Evolutionary conservation across 2,797 vertebrate species (phyloP).

Genomic region (Acipenser ruthenus): DNA sequence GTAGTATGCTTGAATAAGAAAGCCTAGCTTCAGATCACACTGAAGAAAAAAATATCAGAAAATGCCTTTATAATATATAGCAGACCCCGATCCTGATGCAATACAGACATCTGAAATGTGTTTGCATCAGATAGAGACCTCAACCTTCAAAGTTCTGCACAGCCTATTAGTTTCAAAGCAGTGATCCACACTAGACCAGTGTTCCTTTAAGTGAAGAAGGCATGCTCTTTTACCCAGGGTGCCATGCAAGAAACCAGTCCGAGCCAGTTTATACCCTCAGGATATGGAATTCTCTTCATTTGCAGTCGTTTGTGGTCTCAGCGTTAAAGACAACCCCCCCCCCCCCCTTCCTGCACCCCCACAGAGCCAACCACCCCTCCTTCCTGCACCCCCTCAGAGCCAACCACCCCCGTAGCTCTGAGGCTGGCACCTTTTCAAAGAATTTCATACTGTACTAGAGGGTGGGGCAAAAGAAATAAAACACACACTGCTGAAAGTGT

Average conservation of each 20-base stretch:
- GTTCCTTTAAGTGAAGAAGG: slow-evolving; percentile 63
- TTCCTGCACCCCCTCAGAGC: too few relatives aligned
- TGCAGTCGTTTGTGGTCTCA: slow-evolving; percentile 69
- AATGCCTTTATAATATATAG: too few relatives aligned
- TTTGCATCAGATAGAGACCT: too few relatives aligned
- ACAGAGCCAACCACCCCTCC: neutral
- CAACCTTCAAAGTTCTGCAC: too few relatives aligned
- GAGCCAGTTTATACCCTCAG: slow-evolving; percentile 82
- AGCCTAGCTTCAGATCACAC: too few relatives aligned
- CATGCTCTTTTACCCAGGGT: slow-evolving; percentile 62
- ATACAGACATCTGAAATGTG: too few relatives aligned
- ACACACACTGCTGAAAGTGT: slow-evolving; percentile 26
- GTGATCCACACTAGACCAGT: slow-evolving; percentile 17
- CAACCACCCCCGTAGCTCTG: slow-evolving; percentile 25
- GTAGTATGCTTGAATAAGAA: too few relatives aligned
- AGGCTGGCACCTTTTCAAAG: slow-evolving; percentile 60
- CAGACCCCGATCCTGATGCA: too few relatives aligned
- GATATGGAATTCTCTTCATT: slow-evolving; percentile 78
- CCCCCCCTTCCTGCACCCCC: neutral
- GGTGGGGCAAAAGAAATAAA: slow-evolving; percentile 59
- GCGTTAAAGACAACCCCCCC: slow-evolving; percentile 46
- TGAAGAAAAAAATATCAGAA: too few relatives aligned
- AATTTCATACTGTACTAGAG: slow-evolving; percentile 55
- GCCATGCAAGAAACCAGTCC: slow-evolving; percentile 69
- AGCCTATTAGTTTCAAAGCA: too few relatives aligned